Percentiles rank a stretch among this genome's conserved stretches.
Conservation (phyloP, 2,888 invertebrate genomes). For the Ariolimax columbianus region DNA sequence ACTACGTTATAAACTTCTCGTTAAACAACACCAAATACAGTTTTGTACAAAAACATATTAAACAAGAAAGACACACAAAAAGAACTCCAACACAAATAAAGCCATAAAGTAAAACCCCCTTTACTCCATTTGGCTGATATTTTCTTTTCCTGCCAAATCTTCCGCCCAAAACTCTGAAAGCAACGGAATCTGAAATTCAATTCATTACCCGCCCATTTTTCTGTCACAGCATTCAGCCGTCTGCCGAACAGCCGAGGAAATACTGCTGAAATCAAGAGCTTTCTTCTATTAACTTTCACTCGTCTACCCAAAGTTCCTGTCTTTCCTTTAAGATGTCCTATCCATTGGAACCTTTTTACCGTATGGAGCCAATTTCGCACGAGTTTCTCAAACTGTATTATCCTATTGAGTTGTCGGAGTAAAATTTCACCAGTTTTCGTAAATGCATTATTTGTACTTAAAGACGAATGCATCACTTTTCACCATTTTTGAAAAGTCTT, state of each 20-base stretch:
- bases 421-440: constrained; percentile 1
- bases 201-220: constrained; percentile 46
- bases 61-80: constrained; percentile 12
- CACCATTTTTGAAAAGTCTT: not conserved
- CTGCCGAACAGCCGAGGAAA: constrained; percentile 40
- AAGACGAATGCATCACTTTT: not conserved
- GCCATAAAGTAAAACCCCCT: constrained; percentile 8
- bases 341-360: not conserved
- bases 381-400: constrained; percentile 24
- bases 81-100: constrained; percentile 34
- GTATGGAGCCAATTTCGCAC: constrained; percentile 30
- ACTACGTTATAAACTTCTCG: not conserved
- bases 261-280: constrained; percentile 37
- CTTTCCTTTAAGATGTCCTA: not conserved
- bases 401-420: constrained; percentile 5
- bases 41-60: too few species aligned
- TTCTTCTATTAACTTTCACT: constrained; percentile 37
- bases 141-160: constrained; percentile 33
- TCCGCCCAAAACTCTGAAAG: constrained; percentile 39
- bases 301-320: not conserved
- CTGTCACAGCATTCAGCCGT: constrained; percentile 7
- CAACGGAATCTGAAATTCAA: constrained; percentile 47
- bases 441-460: constrained; percentile 21
- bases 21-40: too few species aligned
- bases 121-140: constrained; percentile 33